Evolutionary conservation across 37 sponge, comb jelly and placozoan genomes (phyloP).

Genomic region (Amphimedon queenslandica): DNA sequence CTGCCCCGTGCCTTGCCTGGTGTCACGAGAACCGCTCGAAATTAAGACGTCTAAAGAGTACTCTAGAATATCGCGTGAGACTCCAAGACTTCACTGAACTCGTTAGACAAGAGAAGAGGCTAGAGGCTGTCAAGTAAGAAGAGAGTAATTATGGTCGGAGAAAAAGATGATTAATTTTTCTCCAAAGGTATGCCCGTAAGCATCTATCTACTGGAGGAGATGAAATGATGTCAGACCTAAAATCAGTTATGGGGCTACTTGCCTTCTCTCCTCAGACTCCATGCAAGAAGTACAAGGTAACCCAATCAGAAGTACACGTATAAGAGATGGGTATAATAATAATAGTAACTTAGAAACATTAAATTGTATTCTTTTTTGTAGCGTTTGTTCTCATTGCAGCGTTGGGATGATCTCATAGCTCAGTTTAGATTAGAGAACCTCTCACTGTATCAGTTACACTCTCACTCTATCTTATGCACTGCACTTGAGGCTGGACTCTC

Average conservation of each 20-base stretch:
- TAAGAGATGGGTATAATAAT: no score
- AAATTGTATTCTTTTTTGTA: conserved; percentile 9
- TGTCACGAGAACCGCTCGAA: conserved; percentile 93
- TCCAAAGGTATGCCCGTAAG: conserved; percentile 78
- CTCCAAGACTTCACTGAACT: conserved; percentile 94
- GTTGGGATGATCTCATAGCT: conserved; percentile 86
- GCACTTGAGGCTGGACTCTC: conserved; percentile 94
- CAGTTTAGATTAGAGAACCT: conserved; percentile 88
- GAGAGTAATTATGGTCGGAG: not conserved
- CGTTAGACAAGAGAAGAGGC: conserved; percentile 55
- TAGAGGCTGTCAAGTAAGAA: conserved; percentile 80
- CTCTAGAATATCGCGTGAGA: conserved; percentile 79
- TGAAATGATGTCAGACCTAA: conserved; percentile 57
- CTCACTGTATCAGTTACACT: conserved; percentile 75
- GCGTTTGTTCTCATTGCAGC: conserved; percentile 72
- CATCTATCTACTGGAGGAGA: conserved; percentile 63
- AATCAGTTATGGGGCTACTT: conserved; percentile 84
- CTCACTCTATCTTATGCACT: conserved; percentile 74
- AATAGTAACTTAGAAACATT: no score
- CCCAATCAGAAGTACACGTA: no score
- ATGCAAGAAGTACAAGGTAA: conserved; percentile 71
- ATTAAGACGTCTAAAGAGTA: conserved; percentile 87
- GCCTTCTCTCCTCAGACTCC: conserved; percentile 74
- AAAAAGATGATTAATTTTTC: not conserved
- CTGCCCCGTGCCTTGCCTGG: conserved; percentile 86